phyloP scores from a whole-genome alignment of 2,113 vertebrate genomes.

The Engraulis encrasicolus region DNA sequence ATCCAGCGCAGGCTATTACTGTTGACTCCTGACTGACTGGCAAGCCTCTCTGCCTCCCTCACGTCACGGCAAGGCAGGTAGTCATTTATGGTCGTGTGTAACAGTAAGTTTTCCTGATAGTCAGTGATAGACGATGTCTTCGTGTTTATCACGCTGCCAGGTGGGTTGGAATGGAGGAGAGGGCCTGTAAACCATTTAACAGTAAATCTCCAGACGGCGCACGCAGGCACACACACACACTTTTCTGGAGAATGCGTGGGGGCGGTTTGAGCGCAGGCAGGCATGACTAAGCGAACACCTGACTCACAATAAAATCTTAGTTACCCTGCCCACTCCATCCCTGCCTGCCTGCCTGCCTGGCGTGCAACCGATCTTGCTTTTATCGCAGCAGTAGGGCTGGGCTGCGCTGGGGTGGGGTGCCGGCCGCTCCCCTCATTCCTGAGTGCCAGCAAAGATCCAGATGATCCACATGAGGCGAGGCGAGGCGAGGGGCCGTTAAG shows the following conservation, averaged over 20 bases:
- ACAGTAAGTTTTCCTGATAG: not conserved
- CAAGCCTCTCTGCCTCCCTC: too few relatives aligned
- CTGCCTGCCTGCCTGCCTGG: too few relatives aligned
- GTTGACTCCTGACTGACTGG: not conserved
- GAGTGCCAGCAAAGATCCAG: not conserved
- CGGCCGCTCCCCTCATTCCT: not conserved
- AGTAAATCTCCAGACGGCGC: not conserved
- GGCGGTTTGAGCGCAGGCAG: not conserved
- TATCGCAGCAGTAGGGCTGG: not conserved
- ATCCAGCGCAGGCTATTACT: not conserved
- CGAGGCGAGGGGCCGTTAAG: not conserved
- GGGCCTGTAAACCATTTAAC: not conserved
- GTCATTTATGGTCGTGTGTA: not conserved
- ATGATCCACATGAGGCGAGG: too few relatives aligned
- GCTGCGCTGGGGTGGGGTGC: too few relatives aligned
- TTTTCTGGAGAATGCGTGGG: not conserved
- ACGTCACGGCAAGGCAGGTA: not conserved
- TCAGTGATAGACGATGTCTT: too few relatives aligned
- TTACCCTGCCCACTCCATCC: slow-evolving; percentile 5
- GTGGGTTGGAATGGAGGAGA: not conserved
- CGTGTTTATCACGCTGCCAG: not conserved
- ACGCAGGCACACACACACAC: not conserved
- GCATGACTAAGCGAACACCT: not conserved
- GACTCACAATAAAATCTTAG: slow-evolving; percentile 22
- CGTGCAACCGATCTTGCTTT: not conserved